A percentile compares a stretch with the other conserved stretches of the same genome.
Conservation (phyloP, 2,888 invertebrate species). For the Mystacides longicornis region DNA sequence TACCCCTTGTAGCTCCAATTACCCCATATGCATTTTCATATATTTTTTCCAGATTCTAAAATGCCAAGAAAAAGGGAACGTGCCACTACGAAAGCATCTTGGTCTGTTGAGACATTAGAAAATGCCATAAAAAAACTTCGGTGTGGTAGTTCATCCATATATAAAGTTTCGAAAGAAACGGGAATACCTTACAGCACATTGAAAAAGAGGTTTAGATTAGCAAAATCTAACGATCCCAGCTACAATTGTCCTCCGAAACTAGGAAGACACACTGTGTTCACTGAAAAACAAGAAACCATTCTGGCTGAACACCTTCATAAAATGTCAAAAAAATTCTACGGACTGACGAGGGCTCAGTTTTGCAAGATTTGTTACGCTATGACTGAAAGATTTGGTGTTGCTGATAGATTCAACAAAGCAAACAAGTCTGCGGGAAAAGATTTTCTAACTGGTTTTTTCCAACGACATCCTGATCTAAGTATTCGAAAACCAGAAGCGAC, state of each 20-base stretch:
- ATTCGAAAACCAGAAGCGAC: neutral
- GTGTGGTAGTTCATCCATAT: neutral
- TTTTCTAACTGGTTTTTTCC: neutral
- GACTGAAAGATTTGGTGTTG: neutral
- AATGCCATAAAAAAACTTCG: neutral
- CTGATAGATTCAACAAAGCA: neutral
- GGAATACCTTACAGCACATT: neutral
- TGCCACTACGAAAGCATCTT: neutral
- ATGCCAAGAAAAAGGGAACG: neutral
- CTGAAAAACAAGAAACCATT: neutral
- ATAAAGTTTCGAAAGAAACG: neutral
- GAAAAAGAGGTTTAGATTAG: neutral
- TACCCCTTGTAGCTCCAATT: neutral
- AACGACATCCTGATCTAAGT: conserved; percentile 1
- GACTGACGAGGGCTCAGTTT: neutral
- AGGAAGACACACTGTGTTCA: neutral
- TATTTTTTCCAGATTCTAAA: neutral
- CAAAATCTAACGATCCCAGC: neutral
- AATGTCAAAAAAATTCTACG: neutral
- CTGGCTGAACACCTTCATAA: neutral
- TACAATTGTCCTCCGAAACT: neutral
- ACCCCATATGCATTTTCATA: neutral
- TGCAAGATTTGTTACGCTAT: neutral
- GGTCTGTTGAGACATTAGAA: neutral
- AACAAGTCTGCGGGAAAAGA: neutral